Percentiles rank a stretch among this genome's conserved stretches.
phyloP scores from a whole-genome alignment of 2,888 invertebrate genomes.

The Acronicta psi region DNA sequence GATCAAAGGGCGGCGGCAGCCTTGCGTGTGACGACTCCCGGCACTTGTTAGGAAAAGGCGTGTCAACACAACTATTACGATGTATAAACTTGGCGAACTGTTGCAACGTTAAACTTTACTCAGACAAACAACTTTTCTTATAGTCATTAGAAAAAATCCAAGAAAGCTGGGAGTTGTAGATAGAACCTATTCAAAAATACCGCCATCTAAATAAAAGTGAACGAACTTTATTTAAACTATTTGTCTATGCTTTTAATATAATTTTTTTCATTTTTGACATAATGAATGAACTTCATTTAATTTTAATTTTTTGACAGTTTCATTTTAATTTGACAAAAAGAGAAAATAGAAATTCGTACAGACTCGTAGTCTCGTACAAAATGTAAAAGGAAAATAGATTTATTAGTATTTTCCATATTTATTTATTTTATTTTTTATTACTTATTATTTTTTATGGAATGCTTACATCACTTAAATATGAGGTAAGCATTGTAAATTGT shows the following conservation, averaged over 20 bases:
- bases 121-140: slow-evolving; percentile 6
- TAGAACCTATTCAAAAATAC: not conserved
- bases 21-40: slow-evolving; percentile 88
- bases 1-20: slow-evolving; percentile 88
- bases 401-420: not conserved
- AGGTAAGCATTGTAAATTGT: slow-evolving; percentile 30
- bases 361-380: slow-evolving; percentile 25
- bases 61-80: slow-evolving; percentile 83
- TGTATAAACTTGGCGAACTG: slow-evolving; percentile 63
- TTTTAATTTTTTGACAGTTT: slow-evolving; percentile 4
- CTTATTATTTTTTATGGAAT: slow-evolving; percentile 17
- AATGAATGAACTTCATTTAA: not conserved
- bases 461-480: slow-evolving; percentile 21
- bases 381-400: slow-evolving; percentile 9
- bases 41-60: slow-evolving; percentile 89
- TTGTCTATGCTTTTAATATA: slow-evolving; percentile 43
- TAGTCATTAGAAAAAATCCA: not conserved
- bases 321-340: too few relatives aligned
- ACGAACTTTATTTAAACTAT: slow-evolving; percentile 21
- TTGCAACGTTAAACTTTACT: slow-evolving; percentile 61
- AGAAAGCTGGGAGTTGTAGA: too few relatives aligned
- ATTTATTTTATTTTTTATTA: not conserved
- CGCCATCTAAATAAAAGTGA: slow-evolving; percentile 10
- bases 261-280: slow-evolving; percentile 6
- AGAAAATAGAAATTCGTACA: too few relatives aligned